phyloP scores from a whole-genome alignment of 2,113 vertebrate species.

The Rhinolophus ferrumequinum region DNA sequence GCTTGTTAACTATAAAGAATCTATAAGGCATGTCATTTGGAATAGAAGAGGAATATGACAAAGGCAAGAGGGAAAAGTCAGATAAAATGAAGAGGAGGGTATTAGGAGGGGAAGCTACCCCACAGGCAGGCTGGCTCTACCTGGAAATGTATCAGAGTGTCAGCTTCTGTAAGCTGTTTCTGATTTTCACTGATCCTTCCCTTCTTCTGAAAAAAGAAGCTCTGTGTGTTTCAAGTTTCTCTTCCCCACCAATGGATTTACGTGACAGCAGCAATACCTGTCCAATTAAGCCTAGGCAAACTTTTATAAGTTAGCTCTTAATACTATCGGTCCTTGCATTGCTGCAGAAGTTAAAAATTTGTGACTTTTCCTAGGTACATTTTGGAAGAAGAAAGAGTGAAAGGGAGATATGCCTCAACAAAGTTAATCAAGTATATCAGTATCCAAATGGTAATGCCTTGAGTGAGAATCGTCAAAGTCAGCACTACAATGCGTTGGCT shows the following conservation, averaged over 20 bases:
- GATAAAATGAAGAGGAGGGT: not conserved
- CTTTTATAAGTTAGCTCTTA: conserved; percentile 30
- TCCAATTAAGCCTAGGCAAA: not conserved
- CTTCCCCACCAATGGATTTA: not conserved
- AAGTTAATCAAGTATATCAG: not conserved
- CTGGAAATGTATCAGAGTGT: not conserved
- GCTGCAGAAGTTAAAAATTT: conserved; percentile 16
- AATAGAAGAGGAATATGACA: not conserved
- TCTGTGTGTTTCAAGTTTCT: not conserved
- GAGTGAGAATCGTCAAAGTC: not conserved
- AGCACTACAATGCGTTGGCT: not conserved
- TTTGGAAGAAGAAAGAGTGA: conserved; percentile 26
- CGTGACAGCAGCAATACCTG: not conserved
- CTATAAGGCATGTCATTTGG: not conserved
- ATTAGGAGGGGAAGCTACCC: not conserved
- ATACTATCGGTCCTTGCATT: not conserved
- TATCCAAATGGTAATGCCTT: not conserved
- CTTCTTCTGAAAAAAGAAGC: conserved; percentile 45
- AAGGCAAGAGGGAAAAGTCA: not conserved
- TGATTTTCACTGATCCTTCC: not conserved
- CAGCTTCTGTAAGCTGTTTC: not conserved
- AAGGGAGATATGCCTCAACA: not conserved
- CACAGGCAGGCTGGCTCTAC: not conserved
- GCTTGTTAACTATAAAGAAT: not conserved
- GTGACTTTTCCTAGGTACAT: conserved; percentile 5